Evolutionary conservation across 2,797 vertebrate genomes (phyloP), one percentile per base, ranked within the genome.

Genomic region (Siniperca undulata): DNA sequence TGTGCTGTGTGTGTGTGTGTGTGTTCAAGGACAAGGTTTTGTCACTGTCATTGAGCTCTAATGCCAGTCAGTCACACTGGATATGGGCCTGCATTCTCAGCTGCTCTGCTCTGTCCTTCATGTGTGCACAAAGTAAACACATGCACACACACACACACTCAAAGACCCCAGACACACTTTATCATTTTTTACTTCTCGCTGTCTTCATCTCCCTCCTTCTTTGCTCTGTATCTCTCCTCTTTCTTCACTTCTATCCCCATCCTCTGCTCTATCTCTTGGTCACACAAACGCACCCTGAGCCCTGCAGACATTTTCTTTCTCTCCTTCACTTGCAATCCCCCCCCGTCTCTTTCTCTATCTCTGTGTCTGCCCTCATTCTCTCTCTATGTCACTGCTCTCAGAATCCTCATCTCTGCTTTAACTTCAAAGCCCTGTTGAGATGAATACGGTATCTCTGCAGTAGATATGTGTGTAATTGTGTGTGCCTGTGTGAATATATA

Each of bases 1-100:
- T 64, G 48, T 67, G 52, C 38, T 73, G 42, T 58, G 16, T 44
- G 53, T 68, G 60, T 64, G 38, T 27, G 50, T 58, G 53, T 81
- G 42, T 76, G 30, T 76, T 64, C 78, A 85, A 92, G 84, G 78
- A 72, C 85, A 82, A 74, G 56, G 36, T 84, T 87, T 46, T 78
- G 77, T 77, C 61, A 38, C 48, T 77, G 50, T 84, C 61, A 61
- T 65, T 81, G 48, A 87, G 73, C 74, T 77, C 36, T 75, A 82
- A 86, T 73, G 81, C 79, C 70, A 74, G 80, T 86, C 86, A 82
- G 82, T 86, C 86, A 83, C 77, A 76, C 56, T 83, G 85, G 80
- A 85, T 81, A 68, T 53, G 73, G 78, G 46, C 69, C 79, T 90
- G 82, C 89, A 92, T 95, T 92, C 90, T 87, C 92, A 95, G 92